Percentiles rank a stretch among this genome's conserved stretches.
Conservation (phyloP, 1,140 invertebrate species). For the Lasioglossum albipes region DNA sequence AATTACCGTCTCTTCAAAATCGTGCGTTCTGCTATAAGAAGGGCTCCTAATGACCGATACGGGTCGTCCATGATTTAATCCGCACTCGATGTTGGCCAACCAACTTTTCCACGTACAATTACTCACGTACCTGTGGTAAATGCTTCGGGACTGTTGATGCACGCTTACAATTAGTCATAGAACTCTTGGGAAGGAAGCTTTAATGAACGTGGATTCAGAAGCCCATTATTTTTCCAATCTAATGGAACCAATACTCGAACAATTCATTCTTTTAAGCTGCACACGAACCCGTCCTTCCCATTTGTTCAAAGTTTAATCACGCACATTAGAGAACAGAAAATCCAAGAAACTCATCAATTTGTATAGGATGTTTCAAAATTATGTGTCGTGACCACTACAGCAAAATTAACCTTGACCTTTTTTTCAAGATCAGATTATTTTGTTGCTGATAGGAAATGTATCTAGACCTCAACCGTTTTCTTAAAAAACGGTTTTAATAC, state of each 20-base stretch:
- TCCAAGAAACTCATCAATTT: too few species aligned
- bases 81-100: not conserved
- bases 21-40: conserved; percentile 8
- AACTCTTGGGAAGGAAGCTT: not conserved
- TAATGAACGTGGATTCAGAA: not conserved
- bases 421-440: too few species aligned
- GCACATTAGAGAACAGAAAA: too few species aligned
- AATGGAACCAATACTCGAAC: not conserved
- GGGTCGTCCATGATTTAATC: conserved; percentile 20
- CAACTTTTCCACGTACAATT: not conserved
- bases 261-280: not conserved
- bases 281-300: too few species aligned
- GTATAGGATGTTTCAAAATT: too few species aligned
- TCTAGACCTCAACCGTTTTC: too few species aligned
- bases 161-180: not conserved
- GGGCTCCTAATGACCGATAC: conserved; percentile 20
- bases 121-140: not conserved
- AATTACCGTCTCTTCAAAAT: conserved; percentile 19
- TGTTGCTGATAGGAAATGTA: too few species aligned
- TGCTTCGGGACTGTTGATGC: too few species aligned
- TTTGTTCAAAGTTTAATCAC: too few species aligned
- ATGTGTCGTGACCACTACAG: too few species aligned
- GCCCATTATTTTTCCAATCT: not conserved
- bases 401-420: too few species aligned
- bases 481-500: too few species aligned